Evolutionary conservation across 2,113 vertebrate genomes (phyloP), one percentile per base, ranked within the genome.

Genomic region (Cheilinus undulatus): DNA sequence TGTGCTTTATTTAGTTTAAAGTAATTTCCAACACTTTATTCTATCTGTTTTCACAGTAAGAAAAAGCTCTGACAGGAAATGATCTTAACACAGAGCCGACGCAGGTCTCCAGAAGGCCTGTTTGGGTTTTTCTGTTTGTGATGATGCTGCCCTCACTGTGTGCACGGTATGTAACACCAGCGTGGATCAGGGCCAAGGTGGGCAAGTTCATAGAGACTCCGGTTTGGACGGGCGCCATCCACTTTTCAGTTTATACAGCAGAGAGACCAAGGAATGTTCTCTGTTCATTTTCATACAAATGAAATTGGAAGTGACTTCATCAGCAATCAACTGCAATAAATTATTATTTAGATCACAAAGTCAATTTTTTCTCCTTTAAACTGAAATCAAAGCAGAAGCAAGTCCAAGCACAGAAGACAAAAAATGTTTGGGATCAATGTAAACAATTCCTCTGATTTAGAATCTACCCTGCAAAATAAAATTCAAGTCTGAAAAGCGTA

Each of bases 261-360:
- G 53, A 49, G 76, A 82, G 76, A 82, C 73, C 74, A 28, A 85
- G 80, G 88, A 92, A 91, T 92, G 84, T 84, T 86, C 76, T 90
- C 85, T 86, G 85, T 83, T 89, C 84, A 81, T 74, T 87, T 90
- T 92, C 82, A 91, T 83, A 83, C 58, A 52, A 58, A 73, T 71
- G 50, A 74, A 83, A 91, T 80, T 80, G 77, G 74, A 89, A 76
- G 69, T 50, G 78, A 87, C 76, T 68, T 50, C 59, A 85, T 86
- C 53, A 81, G 66, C 73, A 80, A 76, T 69, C 36, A 62, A 49
- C 54, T 54, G 56, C 73, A 69, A 86, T 80, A 81, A 73, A 64
- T 59, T 7, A 71, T 78, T 83, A 80, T 67, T 65, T 30, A 26
- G 36, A 53, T 46, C 49, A 52, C 13, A 54, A 53, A 49, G 34